A percentile compares a stretch with the other conserved stretches of the same genome.
phyloP scores from a whole-genome alignment of 2,888 invertebrate species.

The Ernsta delagoae region DNA sequence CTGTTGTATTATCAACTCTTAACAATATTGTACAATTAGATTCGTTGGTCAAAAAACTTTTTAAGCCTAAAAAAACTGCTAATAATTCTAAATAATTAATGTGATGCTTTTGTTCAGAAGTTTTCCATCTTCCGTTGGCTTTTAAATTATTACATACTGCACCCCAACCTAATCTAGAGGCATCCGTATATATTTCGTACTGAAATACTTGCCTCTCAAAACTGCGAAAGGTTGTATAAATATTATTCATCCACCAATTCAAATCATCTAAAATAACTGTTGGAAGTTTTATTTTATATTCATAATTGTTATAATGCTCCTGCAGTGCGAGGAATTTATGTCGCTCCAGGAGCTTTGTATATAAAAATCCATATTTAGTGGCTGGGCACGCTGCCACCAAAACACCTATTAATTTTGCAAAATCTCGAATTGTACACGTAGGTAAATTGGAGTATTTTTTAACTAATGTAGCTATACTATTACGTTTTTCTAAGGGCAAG shows the following conservation, averaged over 20 bases:
- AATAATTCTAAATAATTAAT: not conserved
- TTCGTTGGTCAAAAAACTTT: not conserved
- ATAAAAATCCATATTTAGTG: not conserved
- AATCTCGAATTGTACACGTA: slow-evolving; percentile 1
- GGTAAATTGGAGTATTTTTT: not conserved
- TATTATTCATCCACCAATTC: not conserved
- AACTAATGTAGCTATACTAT: not conserved
- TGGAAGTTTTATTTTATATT: not conserved
- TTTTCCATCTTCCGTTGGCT: not conserved
- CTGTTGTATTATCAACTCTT: not conserved
- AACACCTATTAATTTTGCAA: not conserved
- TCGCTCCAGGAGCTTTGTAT: not conserved
- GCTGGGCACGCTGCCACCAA: not conserved
- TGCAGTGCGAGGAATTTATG: not conserved
- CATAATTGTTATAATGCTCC: not conserved
- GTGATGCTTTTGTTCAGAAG: not conserved
- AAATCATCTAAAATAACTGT: not conserved
- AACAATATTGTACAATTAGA: not conserved
- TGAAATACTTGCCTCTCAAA: too few species aligned
- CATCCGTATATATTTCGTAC: not conserved
- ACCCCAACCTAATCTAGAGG: not conserved
- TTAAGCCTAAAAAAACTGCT: not conserved
- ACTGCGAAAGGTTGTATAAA: not conserved
- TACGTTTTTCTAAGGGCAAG: not conserved
- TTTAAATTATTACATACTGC: not conserved